Base-by-base conservation (phyloP, 2,888 invertebrate genomes). In the Cloeon dipterum region DNA sequence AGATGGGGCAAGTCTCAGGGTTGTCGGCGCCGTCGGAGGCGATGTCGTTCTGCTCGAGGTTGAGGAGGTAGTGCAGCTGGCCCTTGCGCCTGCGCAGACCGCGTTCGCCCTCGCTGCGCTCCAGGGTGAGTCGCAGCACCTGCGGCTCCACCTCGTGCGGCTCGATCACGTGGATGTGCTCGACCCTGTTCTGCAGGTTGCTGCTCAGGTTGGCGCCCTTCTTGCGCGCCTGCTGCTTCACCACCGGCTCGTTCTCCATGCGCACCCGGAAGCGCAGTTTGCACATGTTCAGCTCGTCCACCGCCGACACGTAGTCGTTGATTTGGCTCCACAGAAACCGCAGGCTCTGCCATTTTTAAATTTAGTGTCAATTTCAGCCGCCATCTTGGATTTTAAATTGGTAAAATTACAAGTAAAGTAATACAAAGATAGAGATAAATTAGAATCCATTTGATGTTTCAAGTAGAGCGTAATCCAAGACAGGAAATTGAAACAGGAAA, bases 241-340 rank as follows among this genome's bases (percentile, higher is more conserved):
- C 29, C 7, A 14, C 7, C 11, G 53, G 52, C 41, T 64, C 65
- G 43, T 60, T 62, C 2, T 52, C 50, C 11, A 49, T 46, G 0
- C 58, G 48, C 7, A 68, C 46, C 35, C 65, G 52, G 37, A 71
- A 50, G 37, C 74, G 56, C 43, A 66, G 63, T 47, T 70, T 73
- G 26, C 73, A 73, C 68, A 78, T 76, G 46, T 67, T 64, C 32
- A 79, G 50, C 54, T 81, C 79, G 53, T 81, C 79, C 40, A 67
- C 61, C 1, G 72, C 69, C 38, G 70, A 55, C 7, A 63, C 56
- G 43, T 58, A 54, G 42, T 65, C 63, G 41, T 52, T 58, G 42
- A 63, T 43, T 49, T 51, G 44, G 16, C 52, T 45, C 58, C 58
- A 60, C 16, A 55, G 44, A 26, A 50, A 48, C 37, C 59, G 46